These are phyloP conservation scores for Anarsia innoxiella DNA, from an alignment of 2,888 invertebrate species.

Conservation along the genomic window DNA sequence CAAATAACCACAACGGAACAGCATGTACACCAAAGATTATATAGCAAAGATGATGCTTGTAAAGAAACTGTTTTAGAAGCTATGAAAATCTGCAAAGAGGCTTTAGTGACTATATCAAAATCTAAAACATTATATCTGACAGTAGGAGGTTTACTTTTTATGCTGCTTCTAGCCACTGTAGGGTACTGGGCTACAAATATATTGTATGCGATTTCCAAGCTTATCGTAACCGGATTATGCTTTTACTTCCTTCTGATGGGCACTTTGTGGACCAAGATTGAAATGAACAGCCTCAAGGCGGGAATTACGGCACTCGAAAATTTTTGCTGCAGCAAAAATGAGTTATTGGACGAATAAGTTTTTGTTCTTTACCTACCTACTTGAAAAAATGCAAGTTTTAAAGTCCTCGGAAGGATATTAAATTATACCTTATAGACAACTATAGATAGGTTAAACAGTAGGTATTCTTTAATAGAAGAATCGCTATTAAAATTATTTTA, in stretches of 20 bases:
- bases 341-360: too few species aligned
- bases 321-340: conserved; percentile 25
- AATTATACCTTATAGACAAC: too few species aligned
- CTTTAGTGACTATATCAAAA: conserved; percentile 61
- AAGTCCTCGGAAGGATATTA: too few species aligned
- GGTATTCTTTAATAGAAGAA: too few species aligned
- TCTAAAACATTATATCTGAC: conserved; percentile 72
- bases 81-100: conserved; percentile 75
- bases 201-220: conserved; percentile 67
- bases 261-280: conserved; percentile 87
- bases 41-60: conserved; percentile 28
- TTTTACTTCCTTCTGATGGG: conserved; percentile 86
- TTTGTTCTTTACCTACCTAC: too few species aligned
- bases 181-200: conserved; percentile 64
- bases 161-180: conserved; percentile 69
- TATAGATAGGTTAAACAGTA: too few species aligned
- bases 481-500: too few species aligned
- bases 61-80: conserved; percentile 72
- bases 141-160: conserved; percentile 61
- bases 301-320: conserved; percentile 82
- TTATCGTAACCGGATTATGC: conserved; percentile 78
- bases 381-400: too few species aligned
- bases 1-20: conserved; percentile 26
- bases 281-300: conserved; percentile 85
- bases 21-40: conserved; percentile 17